Evolutionary conservation across 2,888 invertebrate genomes (phyloP).

Genomic region (Oxyteleia sp.): DNA sequence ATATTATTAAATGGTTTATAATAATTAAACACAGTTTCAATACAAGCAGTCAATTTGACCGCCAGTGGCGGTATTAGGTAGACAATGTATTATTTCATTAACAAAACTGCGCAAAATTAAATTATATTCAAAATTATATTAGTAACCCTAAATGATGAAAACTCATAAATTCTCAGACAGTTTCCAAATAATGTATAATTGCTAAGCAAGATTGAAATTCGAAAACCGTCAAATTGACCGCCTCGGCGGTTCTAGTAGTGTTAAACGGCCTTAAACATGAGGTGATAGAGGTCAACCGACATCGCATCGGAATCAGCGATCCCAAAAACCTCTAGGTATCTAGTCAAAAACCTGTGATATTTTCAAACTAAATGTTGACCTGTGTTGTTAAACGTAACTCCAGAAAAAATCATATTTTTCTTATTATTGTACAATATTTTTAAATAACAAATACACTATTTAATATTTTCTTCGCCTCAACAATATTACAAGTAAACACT

Average conservation of each 20-base stretch:
- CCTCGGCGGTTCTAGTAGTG: not conserved
- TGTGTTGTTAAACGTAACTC: no score
- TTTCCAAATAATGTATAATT: not conserved
- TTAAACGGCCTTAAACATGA: no score
- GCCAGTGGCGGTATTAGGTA: constrained; percentile 13
- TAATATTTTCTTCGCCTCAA: no score
- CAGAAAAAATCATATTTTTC: no score
- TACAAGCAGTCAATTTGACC: constrained; percentile 7
- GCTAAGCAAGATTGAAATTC: not conserved
- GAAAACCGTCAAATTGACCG: not conserved
- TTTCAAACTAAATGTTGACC: no score
- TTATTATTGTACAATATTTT: no score
- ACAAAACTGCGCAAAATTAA: constrained; percentile 10
- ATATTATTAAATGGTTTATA: not conserved
- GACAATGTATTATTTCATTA: constrained; percentile 7
- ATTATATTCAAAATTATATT: constrained; percentile 10
- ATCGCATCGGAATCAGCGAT: no score
- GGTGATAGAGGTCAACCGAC: no score
- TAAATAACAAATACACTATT: no score
- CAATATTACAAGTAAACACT: no score
- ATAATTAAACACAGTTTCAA: constrained; percentile 9
- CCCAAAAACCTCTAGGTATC: no score
- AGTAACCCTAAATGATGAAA: constrained; percentile 14
- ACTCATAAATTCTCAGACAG: constrained; percentile 2
- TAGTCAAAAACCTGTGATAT: no score